Base-by-base conservation (phyloP, 2,113 vertebrate genomes). In the Callionymus lyra region DNA sequence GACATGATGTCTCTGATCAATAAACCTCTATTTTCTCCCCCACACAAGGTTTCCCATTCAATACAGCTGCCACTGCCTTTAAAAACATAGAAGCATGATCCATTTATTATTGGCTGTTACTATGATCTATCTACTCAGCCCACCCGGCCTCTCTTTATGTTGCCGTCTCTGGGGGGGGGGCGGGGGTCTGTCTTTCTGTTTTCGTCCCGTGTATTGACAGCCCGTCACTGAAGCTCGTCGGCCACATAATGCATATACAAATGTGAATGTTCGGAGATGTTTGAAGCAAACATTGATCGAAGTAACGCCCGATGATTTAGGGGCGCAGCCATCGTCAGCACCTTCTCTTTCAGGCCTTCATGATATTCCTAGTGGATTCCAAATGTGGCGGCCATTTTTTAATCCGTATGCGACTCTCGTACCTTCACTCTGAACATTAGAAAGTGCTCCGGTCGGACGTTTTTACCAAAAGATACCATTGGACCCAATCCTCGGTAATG, bases 61-160 rank as follows among this genome's bases (percentile, higher is more conserved):
- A 85, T 81, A 79, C 76, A 83, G 82, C 79, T 82, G 70, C 77
- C 79, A 86, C 42, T 46, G 62, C 60, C 71, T 87, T 87, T 83
- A 77, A 65, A 83, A 85, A 80, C 74, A 80, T 61, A 72, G 66
- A 65, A 68, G 78, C 77, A 76, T 76, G 66, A 82, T 70, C 56
- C 72, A 82, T 78, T 80, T 81, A 86, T 88, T 88, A 88, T 86
- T 85, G 85, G 85, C 85, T 84, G 66, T 70, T 83, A 86, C 74
- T 65, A 68, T 87, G 80, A 87, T 79, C 66, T 79, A 79, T 74
- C 62, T 51, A 65, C 31, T 41, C 65, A 34, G 50, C 52, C 70
- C 63, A 44, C 65, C 68, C 55, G 59, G 54, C 62, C 40, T 50
- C 73, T 59, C 72, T 72, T 77, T 63, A 78, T 76, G 79, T 65